phyloP scores from a whole-genome alignment of 2,888 invertebrate species.

The Microplitis manilae region DNA sequence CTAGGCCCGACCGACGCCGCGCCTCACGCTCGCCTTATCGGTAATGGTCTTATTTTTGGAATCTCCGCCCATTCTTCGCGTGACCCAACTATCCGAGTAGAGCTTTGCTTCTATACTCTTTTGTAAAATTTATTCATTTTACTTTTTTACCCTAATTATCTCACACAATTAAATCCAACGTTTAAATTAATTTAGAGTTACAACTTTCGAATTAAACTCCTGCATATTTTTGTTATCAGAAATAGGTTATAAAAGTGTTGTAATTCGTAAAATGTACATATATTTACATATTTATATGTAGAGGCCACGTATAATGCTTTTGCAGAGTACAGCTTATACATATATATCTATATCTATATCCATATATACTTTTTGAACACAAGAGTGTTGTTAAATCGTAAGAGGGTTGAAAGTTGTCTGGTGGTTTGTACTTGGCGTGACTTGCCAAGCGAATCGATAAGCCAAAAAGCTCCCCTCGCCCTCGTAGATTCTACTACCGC shows the following conservation, averaged over 20 bases:
- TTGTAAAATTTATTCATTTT: slow-evolving; percentile 13
- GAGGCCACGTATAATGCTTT: neutral
- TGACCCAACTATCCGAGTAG: slow-evolving; percentile 58
- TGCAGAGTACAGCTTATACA: slow-evolving; percentile 12
- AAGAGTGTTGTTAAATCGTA: slow-evolving; percentile 3
- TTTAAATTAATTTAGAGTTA: slow-evolving; percentile 40
- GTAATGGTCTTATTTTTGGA: slow-evolving; percentile 71
- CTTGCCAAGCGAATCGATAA: slow-evolving; percentile 50
- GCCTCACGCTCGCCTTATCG: slow-evolving; percentile 65
- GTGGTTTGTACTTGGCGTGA: slow-evolving; percentile 60
- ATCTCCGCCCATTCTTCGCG: slow-evolving; percentile 70
- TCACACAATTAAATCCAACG: slow-evolving; percentile 24
- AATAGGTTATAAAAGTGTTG: neutral
- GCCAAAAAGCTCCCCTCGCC: slow-evolving; percentile 22
- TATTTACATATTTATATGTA: slow-evolving; percentile 7
- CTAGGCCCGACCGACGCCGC: slow-evolving; percentile 54
- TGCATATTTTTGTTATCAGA: neutral
- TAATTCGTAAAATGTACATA: slow-evolving; percentile 7
- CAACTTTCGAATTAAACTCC: neutral
- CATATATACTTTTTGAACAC: slow-evolving; percentile 3
- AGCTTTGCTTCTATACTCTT: slow-evolving; percentile 19
- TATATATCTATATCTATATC: neutral
- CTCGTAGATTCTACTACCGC: neutral
- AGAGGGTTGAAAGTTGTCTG: slow-evolving; percentile 50
- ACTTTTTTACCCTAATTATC: neutral